These are phyloP conservation scores for Cladopsammia gracilis DNA, from an alignment of 64 coral and sea anemone species.

Conservation along the genomic window DNA sequence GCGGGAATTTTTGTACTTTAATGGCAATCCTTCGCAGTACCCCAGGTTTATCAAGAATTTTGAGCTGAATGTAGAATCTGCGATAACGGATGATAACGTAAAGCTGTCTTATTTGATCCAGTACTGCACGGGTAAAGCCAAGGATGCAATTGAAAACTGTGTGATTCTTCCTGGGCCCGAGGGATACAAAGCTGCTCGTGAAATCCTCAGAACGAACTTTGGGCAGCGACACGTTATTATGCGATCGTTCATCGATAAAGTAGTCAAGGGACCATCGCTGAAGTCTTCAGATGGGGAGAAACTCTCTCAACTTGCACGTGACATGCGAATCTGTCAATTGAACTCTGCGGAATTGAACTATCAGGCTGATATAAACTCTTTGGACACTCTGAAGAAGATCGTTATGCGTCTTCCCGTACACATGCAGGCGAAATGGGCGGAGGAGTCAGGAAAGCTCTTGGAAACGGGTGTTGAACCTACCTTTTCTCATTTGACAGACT, in stretches of 20 bases:
- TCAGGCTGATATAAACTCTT: constrained; percentile 34
- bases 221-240: constrained; percentile 41
- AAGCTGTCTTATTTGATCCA: constrained; percentile 71
- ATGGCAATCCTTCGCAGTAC: constrained; percentile 64
- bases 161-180: constrained; percentile 33
- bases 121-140: constrained; percentile 12
- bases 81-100: constrained; percentile 1
- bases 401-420: not conserved
- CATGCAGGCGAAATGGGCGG: constrained; percentile 12
- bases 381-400: not conserved
- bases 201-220: constrained; percentile 52
- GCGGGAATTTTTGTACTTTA: constrained; percentile 59
- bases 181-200: constrained; percentile 26
- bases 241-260: constrained; percentile 58
- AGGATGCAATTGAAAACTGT: constrained; percentile 74
- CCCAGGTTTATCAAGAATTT: constrained; percentile 72
- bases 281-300: constrained; percentile 46
- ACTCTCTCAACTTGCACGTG: constrained; percentile 44
- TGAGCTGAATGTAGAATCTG: constrained; percentile 44
- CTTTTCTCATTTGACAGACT: not conserved
- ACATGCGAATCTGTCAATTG: constrained; percentile 66
- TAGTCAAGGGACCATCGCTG: constrained; percentile 26
- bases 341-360: constrained; percentile 41
- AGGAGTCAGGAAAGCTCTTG: not conserved
- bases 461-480: not conserved